Evolutionary conservation across 2,113 vertebrate genomes (phyloP), one percentile per base, ranked within the genome.

Genomic region (Nymphicus hollandicus): DNA sequence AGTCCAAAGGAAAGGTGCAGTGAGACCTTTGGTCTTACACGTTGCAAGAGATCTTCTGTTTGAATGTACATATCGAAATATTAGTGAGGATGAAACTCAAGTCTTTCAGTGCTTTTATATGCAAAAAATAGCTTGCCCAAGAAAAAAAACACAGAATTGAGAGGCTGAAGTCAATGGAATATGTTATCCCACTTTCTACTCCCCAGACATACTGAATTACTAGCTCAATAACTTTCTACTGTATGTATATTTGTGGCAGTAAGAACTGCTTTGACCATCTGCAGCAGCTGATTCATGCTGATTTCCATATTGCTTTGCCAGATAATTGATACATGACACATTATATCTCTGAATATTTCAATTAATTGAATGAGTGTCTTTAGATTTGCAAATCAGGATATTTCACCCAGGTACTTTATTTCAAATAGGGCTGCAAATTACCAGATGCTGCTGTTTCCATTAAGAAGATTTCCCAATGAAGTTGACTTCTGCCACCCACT

Each of bases 31-130:
- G 43, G 72, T 71, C 80, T 86, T 53, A n/a, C 13, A 71, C 24
- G 39, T 31, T 52, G n/a, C 46, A 94, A 37, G 13, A 76, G 37
- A 90, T 33, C 31, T 70, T 86, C 49, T 61, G 8, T 71, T 87
- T 14, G 15, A 91, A 87, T 31, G 14, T 17, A 50, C 17, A 17
- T 49, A 93, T 61, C 37, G 24, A 83, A 93, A 72, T 17, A 81
- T 35, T 80, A 86, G 73, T 1, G 4, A 88, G 49, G 17, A 46
- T 60, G 35, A 29, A 77, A 63, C 39, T 82, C 0, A 0, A 0
- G 24, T 25, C 55, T 82, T 89, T 61, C 39, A 31, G 29, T 35
- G 14, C 16, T 28, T 93, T 85, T 52, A 46, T 89, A 50, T 82
- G 46, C 17, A 58, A 76, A 74, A 80, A 55, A 49, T 2, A 56